Percentiles rank a stretch among this genome's conserved stretches.
These are phyloP conservation scores for Himalopsyche japonica DNA, from an alignment of 2,888 invertebrate species.

Conservation along the genomic window DNA sequence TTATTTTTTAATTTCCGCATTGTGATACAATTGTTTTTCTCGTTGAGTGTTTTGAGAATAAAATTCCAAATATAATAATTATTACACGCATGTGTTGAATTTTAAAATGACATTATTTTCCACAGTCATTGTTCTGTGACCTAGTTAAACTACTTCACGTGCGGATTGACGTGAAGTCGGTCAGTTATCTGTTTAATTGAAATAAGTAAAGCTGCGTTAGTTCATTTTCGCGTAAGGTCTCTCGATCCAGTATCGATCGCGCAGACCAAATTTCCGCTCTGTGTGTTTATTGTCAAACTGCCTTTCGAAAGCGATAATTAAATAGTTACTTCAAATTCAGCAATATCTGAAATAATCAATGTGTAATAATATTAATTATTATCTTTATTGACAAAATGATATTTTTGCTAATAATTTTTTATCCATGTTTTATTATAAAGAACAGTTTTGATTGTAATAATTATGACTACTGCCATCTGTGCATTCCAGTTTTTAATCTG, in stretches of 20 bases:
- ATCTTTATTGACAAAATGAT: not conserved
- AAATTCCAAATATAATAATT: not conserved
- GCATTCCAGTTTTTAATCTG: conserved; percentile 20
- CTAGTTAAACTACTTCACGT: not conserved
- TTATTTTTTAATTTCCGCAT: not conserved
- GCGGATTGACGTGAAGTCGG: not conserved
- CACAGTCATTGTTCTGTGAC: not conserved
- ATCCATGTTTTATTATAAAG: not conserved
- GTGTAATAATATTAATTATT: not conserved
- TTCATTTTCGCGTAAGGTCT: not conserved
- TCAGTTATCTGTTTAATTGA: not conserved
- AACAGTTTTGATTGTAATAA: not conserved
- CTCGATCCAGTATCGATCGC: not conserved
- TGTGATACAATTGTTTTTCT: not conserved
- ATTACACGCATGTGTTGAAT: not conserved
- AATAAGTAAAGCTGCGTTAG: not conserved
- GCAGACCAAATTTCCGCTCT: not conserved
- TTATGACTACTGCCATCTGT: conserved; percentile 10
- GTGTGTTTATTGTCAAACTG: not conserved
- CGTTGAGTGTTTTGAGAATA: not conserved
- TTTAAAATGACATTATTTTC: not conserved
- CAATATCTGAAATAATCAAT: conserved; percentile 5
- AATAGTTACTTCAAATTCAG: not conserved
- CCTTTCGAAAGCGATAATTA: conserved; percentile 5
- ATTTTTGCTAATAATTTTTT: conserved; percentile 8